Evolutionary conservation across 2,888 invertebrate species (phyloP).

Genomic region (Sympetrum striolatum): DNA sequence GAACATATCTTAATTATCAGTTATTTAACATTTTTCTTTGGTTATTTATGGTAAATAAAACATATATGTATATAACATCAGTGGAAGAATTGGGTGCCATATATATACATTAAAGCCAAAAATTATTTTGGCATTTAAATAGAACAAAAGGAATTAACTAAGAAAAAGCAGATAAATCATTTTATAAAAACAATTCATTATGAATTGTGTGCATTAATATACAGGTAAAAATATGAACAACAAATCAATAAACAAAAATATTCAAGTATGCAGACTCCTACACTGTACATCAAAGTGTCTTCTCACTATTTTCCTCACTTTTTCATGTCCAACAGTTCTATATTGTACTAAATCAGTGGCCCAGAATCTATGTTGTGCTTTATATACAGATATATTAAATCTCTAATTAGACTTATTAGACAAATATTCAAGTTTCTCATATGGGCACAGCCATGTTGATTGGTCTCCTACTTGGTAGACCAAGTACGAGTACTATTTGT

Average conservation of each 20-base stretch:
- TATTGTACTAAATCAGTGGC: background rate
- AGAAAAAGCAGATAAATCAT: background rate
- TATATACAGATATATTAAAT: background rate
- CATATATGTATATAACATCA: too few relatives aligned
- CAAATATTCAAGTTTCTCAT: background rate
- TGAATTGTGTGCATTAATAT: background rate
- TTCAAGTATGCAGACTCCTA: background rate
- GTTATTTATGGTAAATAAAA: background rate
- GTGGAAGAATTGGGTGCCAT: background rate
- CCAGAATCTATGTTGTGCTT: background rate
- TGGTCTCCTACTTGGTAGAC: background rate
- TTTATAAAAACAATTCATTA: background rate
- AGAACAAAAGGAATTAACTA: background rate
- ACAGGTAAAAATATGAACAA: constrained; percentile 12
- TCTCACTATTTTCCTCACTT: background rate
- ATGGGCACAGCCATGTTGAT: background rate
- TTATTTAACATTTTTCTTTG: too few relatives aligned
- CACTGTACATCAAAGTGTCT: background rate
- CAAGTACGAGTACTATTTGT: background rate
- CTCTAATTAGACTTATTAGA: too few relatives aligned
- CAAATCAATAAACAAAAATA: background rate
- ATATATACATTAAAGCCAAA: background rate
- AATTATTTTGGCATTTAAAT: background rate
- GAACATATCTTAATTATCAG: background rate
- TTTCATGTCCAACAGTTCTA: background rate